phyloP scores from a whole-genome alignment of 2,888 invertebrate species.

The Phengaris arion region DNA sequence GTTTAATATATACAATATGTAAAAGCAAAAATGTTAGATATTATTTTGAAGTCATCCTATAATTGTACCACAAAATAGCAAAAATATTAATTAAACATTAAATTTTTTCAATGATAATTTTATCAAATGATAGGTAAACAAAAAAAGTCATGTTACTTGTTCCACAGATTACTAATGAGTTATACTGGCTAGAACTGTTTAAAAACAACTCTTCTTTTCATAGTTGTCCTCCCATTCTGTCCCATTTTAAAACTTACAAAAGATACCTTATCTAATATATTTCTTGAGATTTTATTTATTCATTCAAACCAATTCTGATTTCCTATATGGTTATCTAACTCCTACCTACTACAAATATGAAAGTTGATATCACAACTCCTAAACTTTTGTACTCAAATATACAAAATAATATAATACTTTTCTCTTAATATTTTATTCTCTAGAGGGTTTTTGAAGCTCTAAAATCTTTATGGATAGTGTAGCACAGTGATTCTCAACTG shows the following conservation, averaged over 20 bases:
- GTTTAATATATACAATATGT: too few relatives aligned
- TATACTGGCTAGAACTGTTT: background rate
- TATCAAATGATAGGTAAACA: too few relatives aligned
- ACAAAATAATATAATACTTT: background rate
- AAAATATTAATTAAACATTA: background rate
- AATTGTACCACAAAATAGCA: background rate
- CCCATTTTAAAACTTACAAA: background rate
- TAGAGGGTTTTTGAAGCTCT: background rate
- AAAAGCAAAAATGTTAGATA: too few relatives aligned
- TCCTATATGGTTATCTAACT: background rate
- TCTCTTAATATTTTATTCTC: background rate
- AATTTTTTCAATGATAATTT: background rate
- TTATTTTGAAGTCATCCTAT: background rate
- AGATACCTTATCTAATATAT: background rate
- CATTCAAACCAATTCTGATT: background rate
- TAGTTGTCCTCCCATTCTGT: background rate
- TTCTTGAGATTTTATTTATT: background rate
- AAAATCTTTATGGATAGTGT: too few relatives aligned
- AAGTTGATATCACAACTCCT: background rate
- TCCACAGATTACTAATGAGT: background rate
- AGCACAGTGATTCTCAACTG: too few relatives aligned
- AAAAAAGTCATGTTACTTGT: conserved; percentile 6
- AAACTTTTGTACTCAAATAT: background rate
- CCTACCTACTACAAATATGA: background rate
- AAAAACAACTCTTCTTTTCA: background rate